Conservation (phyloP, 1,140 invertebrate genomes). For the Pogonus chalceus region DNA sequence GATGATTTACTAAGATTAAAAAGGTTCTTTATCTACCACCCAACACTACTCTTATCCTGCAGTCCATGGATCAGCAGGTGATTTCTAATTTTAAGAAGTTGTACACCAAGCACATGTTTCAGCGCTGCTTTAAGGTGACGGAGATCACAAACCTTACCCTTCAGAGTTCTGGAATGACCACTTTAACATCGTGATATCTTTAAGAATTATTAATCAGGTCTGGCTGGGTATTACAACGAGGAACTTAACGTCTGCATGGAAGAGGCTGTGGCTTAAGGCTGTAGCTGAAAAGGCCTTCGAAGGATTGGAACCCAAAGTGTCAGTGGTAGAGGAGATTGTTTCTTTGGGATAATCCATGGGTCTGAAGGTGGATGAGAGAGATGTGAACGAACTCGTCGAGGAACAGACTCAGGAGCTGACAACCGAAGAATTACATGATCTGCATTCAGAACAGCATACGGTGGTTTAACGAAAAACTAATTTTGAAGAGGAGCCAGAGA, state of each 20-base stretch:
- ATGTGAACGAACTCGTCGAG: slow-evolving; percentile 24
- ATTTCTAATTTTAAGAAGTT: slow-evolving; percentile 17
- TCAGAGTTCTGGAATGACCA: slow-evolving; percentile 20
- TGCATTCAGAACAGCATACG: slow-evolving; percentile 16
- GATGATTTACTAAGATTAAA: slow-evolving; percentile 13
- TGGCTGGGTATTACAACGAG: slow-evolving; percentile 20
- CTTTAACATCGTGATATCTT: slow-evolving; percentile 19
- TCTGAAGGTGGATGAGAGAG: slow-evolving; percentile 23
- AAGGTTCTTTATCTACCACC: slow-evolving; percentile 16
- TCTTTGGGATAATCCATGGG: slow-evolving; percentile 24
- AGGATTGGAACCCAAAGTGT: slow-evolving; percentile 14
- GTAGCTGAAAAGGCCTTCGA: slow-evolving; percentile 14
- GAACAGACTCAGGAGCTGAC: slow-evolving; percentile 24
- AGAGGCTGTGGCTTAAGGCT: slow-evolving; percentile 17
- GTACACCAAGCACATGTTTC: slow-evolving; percentile 45
- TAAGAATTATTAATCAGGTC: slow-evolving; percentile 27
- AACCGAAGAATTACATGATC: slow-evolving; percentile 19
- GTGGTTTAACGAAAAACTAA: slow-evolving; percentile 17
- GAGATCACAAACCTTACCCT: slow-evolving; percentile 17
- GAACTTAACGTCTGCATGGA: slow-evolving; percentile 25
- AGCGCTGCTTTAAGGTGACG: slow-evolving; percentile 29
- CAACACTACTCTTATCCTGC: too few relatives aligned
- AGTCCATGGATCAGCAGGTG: too few relatives aligned
- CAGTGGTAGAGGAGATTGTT: slow-evolving; percentile 27
- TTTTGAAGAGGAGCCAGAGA: slow-evolving; percentile 16